Percentiles rank a stretch among this genome's conserved stretches.
These are phyloP conservation scores for Drosophila bunnanda DNA, from an alignment of 2,888 invertebrate genomes.

Conservation along the genomic window DNA sequence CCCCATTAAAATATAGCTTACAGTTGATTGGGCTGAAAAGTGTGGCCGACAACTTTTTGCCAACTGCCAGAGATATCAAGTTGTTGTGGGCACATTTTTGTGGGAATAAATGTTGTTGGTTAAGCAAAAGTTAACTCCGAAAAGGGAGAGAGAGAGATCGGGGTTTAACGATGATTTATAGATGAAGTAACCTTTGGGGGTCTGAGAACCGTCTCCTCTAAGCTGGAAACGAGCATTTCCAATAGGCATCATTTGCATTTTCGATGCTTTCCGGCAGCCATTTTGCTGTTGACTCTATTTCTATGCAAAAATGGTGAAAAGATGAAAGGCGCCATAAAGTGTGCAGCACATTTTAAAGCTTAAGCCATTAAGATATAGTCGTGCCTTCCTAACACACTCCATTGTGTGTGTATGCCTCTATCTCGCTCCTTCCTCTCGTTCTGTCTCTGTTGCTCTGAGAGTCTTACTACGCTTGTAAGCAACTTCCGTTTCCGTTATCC, in stretches of 20 bases:
- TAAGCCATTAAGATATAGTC: constrained; percentile 49
- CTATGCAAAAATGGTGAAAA: constrained; percentile 30
- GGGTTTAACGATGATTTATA: constrained; percentile 26
- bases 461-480: constrained; percentile 66
- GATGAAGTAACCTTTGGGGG: constrained; percentile 12
- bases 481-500: constrained; percentile 76
- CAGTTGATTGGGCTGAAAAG: constrained; percentile 45
- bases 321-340: constrained; percentile 42
- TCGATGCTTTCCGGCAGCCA: constrained; percentile 13
- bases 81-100: constrained; percentile 30
- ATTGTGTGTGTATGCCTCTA: constrained; percentile 5
- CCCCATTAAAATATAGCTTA: constrained; percentile 44
- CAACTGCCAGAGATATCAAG: constrained; percentile 32
- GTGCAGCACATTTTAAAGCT: constrained; percentile 59
- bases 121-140: constrained; percentile 14
- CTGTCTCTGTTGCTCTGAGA: constrained; percentile 30
- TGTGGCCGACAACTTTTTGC: constrained; percentile 23
- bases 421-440: background rate
- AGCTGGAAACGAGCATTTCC: constrained; percentile 11
- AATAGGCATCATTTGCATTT: constrained; percentile 45
- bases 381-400: background rate
- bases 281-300: constrained; percentile 17
- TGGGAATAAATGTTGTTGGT: constrained; percentile 7
- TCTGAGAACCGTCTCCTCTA: background rate
- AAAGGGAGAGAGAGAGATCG: background rate